These are phyloP conservation scores for Crenichthys baileyi DNA, from an alignment of 2,797 vertebrate genomes.

Conservation along the genomic window DNA sequence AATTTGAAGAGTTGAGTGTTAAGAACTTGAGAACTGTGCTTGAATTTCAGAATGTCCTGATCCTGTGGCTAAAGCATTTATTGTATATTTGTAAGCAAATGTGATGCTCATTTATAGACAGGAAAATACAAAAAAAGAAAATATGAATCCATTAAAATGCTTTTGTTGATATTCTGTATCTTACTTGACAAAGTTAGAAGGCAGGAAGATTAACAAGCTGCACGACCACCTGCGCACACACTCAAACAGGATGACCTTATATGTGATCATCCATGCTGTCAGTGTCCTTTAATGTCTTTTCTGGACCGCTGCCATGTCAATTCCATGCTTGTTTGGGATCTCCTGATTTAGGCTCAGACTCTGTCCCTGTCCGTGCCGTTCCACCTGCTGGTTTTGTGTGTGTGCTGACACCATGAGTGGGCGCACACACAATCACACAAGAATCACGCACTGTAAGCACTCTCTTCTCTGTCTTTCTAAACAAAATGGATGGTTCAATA, in stretches of 20 bases:
- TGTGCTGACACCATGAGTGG: constrained; percentile 3
- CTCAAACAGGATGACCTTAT: constrained; percentile 32
- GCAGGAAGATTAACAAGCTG: constrained; percentile 12
- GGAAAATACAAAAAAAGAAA: not conserved
- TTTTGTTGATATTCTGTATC: not conserved
- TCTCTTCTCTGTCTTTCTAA: constrained; percentile 2
- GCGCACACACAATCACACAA: not conserved
- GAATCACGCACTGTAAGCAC: not conserved
- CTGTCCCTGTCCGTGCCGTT: constrained; percentile 12
- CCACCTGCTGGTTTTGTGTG: constrained; percentile 3
- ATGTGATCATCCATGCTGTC: constrained; percentile 32
- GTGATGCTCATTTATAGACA: not conserved
- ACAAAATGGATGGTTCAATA: constrained; percentile 32
- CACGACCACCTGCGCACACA: constrained; percentile 6
- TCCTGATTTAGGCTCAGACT: constrained; percentile 14
- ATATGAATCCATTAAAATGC: not conserved
- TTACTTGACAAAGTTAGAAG: not conserved
- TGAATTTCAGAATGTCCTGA: not conserved
- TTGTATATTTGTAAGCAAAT: not conserved
- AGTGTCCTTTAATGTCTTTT: constrained; percentile 42
- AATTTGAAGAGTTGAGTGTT: too few relatives aligned
- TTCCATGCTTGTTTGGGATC: not conserved
- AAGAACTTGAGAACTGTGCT: too few relatives aligned
- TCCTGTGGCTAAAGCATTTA: not conserved
- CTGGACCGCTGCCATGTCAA: constrained; percentile 47